A percentile compares a stretch with the other conserved stretches of the same genome.
Conservation (phyloP, 2,797 vertebrate genomes). For the Pseudotriccus pelzelni region DNA sequence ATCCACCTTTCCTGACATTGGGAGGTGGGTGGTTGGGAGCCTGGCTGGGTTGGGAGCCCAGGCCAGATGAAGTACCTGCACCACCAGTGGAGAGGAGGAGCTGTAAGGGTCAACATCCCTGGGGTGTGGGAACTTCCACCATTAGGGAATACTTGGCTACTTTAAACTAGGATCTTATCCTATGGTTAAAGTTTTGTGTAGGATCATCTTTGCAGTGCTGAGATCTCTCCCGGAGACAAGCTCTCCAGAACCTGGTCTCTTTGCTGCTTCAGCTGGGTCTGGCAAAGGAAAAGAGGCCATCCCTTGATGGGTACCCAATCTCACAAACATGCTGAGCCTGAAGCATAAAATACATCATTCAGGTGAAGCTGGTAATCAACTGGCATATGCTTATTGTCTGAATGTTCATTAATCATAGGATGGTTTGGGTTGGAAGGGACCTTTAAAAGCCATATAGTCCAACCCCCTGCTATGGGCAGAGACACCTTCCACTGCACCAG, state of each 20-base stretch:
- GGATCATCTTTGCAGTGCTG: not conserved
- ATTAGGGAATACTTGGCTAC: not conserved
- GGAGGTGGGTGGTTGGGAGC: not conserved
- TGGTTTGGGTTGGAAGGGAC: not conserved
- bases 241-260: not conserved
- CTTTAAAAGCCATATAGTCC: not conserved
- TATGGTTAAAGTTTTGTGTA: not conserved
- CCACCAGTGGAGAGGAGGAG: not conserved
- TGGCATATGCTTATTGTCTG: not conserved
- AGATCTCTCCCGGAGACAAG: not conserved
- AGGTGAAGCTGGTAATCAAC: not conserved
- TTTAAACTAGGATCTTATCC: not conserved
- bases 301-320: accelerated
- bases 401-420: not conserved
- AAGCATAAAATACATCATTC: not conserved
- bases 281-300: not conserved
- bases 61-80: not conserved
- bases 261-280: not conserved
- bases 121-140: not conserved
- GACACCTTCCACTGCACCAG: not conserved
- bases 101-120: not conserved
- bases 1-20: not conserved
- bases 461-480: not conserved
- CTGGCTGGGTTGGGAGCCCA: not conserved
- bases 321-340: not conserved